These are phyloP conservation scores for Rhagoletis zephyria DNA, from an alignment of 1,140 invertebrate genomes.

Conservation along the genomic window DNA sequence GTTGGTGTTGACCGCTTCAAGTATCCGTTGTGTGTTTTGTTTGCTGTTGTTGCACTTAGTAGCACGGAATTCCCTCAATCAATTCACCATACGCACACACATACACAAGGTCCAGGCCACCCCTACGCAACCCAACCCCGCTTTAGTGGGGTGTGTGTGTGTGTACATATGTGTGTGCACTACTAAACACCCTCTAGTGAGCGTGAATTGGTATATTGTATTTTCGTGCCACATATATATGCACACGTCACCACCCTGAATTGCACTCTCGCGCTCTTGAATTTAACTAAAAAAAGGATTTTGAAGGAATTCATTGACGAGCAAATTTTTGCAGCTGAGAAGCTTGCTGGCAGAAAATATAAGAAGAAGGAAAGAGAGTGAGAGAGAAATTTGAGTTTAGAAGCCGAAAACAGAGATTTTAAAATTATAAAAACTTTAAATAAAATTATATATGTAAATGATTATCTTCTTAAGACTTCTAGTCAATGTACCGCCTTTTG, in stretches of 20 bases:
- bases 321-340: neutral
- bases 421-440: too few species aligned
- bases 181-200: neutral
- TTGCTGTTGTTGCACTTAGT: conserved; percentile 21
- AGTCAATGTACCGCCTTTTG: too few species aligned
- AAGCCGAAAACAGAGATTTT: too few species aligned
- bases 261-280: neutral
- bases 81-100: conserved; percentile 33
- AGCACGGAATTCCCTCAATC: conserved; percentile 50
- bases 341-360: too few species aligned
- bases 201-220: neutral
- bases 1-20: neutral
- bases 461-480: too few species aligned
- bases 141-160: too few species aligned
- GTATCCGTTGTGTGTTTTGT: neutral
- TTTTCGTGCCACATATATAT: neutral
- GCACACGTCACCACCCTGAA: conserved; percentile 17
- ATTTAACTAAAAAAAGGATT: neutral
- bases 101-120: conserved; percentile 21
- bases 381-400: too few species aligned
- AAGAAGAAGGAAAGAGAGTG: neutral
- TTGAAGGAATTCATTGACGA: conserved; percentile 15
- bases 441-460: too few species aligned
- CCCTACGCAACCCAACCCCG: neutral
- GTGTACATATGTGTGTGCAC: neutral